Conservation (phyloP, 2,888 invertebrate genomes). For the Perizoma affinitatum region DNA sequence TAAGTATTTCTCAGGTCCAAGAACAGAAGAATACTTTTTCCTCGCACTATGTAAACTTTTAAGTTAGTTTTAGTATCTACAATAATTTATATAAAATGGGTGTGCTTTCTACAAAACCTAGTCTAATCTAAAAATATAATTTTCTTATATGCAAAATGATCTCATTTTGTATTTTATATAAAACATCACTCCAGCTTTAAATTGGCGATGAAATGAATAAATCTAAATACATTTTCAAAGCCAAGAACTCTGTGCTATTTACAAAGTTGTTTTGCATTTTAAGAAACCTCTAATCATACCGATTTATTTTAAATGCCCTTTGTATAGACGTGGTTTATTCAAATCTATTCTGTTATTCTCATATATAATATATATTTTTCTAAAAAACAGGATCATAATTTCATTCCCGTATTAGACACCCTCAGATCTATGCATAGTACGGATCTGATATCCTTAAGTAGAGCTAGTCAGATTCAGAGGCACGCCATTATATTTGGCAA, state of each 20-base stretch:
- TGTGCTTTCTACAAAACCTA: constrained; percentile 25
- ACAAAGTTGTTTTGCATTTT: constrained; percentile 7
- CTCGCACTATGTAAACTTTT: constrained; percentile 24
- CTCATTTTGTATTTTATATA: constrained; percentile 15
- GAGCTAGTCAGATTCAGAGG: no score
- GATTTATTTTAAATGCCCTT: neutral
- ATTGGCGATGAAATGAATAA: constrained; percentile 40
- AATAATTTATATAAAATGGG: constrained; percentile 4
- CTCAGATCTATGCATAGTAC: no score
- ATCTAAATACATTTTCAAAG: constrained; percentile 33
- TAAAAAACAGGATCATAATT: no score
- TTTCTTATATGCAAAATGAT: constrained; percentile 3
- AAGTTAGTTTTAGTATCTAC: neutral
- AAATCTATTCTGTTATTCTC: no score
- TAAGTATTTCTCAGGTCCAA: neutral
- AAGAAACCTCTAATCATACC: constrained; percentile 2
- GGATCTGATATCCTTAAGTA: no score
- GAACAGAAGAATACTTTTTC: constrained; percentile 17
- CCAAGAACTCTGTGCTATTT: constrained; percentile 31
- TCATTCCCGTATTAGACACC: no score
- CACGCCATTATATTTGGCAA: no score
- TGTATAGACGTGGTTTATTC: no score
- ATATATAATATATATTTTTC: no score
- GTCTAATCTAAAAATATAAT: constrained; percentile 24
- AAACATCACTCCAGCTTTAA: constrained; percentile 42